Evolutionary conservation across 2,888 invertebrate species (phyloP).

Genomic region (Protodeltote pygarga): DNA sequence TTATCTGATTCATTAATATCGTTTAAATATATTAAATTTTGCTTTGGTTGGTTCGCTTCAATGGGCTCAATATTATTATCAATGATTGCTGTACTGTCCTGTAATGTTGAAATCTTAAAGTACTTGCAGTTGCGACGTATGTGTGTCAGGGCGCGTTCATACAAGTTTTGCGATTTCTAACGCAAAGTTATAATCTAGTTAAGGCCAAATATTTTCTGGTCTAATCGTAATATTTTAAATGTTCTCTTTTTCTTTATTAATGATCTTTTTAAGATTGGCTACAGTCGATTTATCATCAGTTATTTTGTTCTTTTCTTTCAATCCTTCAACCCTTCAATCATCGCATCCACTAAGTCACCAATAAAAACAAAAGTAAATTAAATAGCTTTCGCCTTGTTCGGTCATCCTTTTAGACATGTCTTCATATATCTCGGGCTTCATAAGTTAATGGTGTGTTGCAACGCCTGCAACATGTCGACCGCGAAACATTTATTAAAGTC

Average conservation of each 20-base stretch:
- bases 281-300: no score
- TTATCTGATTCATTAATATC: constrained; percentile 9
- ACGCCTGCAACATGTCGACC: constrained; percentile 48
- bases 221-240: not conserved
- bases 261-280: not conserved
- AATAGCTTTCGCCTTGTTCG: not conserved
- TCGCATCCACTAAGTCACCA: not conserved
- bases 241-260: not conserved
- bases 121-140: constrained; percentile 17
- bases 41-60: constrained; percentile 5
- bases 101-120: constrained; percentile 26
- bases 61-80: constrained; percentile 16
- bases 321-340: no score
- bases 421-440: constrained; percentile 19
- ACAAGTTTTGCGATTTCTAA: not conserved
- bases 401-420: constrained; percentile 10
- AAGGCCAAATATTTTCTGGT: no score
- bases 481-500: constrained; percentile 73
- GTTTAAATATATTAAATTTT: constrained; percentile 3
- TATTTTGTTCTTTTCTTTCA: no score
- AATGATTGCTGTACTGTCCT: constrained; percentile 10
- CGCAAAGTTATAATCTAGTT: no score
- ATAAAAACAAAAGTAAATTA: constrained; percentile 7
- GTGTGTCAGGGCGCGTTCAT: constrained; percentile 5
- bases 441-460: constrained; percentile 45